Conservation (phyloP, 2,113 vertebrate species). For the Verasper variegatus region DNA sequence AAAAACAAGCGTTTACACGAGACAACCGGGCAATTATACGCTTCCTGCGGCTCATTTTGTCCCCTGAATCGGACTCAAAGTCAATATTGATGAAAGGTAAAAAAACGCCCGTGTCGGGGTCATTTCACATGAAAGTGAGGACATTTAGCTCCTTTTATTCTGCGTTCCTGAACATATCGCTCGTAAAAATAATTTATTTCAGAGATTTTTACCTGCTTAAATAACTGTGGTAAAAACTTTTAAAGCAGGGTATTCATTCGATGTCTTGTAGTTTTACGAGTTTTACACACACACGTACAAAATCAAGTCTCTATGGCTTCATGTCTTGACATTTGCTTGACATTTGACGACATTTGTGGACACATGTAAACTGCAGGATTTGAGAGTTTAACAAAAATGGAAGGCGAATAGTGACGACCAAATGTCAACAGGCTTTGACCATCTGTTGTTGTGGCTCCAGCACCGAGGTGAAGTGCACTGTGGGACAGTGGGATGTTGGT, state of each 20-base stretch:
- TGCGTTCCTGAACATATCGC: too few species aligned
- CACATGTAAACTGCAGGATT: conserved; percentile 68
- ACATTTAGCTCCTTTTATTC: too few species aligned
- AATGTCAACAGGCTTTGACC: conserved; percentile 76
- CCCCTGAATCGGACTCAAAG: not conserved
- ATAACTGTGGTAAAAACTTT: too few species aligned
- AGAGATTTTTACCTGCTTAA: too few species aligned
- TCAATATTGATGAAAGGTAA: conserved; percentile 5
- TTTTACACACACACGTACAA: not conserved
- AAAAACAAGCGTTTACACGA: not conserved
- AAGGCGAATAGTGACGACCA: conserved; percentile 58
- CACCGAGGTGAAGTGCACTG: conserved; percentile 32
- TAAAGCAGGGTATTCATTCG: not conserved
- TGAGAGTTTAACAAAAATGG: conserved; percentile 67
- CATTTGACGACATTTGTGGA: conserved; percentile 84
- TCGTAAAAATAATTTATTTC: too few species aligned
- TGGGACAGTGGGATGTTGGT: conserved; percentile 18
- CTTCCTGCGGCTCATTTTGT: conserved; percentile 25
- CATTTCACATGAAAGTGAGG: too few species aligned
- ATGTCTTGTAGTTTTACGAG: not conserved
- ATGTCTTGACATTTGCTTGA: conserved; percentile 81
- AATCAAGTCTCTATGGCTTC: conserved; percentile 23
- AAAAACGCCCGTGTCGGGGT: not conserved
- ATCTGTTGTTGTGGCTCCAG: conserved; percentile 69
- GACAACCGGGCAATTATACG: conserved; percentile 15